These are phyloP conservation scores for Metacarcinus magister DNA, from an alignment of 2,888 invertebrate species.

Conservation along the genomic window DNA sequence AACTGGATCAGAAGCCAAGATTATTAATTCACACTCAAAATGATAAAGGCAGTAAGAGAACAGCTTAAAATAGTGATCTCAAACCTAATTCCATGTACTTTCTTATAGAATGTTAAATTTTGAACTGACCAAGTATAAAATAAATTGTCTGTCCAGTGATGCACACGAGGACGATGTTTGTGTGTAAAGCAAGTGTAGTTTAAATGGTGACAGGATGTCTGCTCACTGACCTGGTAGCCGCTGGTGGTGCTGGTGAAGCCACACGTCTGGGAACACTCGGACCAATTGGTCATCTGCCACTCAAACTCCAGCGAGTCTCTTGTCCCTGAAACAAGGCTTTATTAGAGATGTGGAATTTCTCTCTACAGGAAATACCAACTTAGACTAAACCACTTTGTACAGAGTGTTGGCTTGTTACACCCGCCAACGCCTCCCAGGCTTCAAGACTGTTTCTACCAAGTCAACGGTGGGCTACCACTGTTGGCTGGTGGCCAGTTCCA, in stretches of 20 bases:
- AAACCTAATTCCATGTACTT: too few species aligned
- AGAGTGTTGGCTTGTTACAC: neutral
- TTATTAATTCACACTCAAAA: neutral
- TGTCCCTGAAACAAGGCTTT: slow-evolving; percentile 83
- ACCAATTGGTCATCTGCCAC: slow-evolving; percentile 94
- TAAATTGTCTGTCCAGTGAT: too few species aligned
- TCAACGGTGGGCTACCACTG: too few species aligned
- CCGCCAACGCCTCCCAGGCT: neutral
- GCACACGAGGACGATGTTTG: too few species aligned
- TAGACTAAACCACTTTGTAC: neutral
- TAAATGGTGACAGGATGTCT: neutral
- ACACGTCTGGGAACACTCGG: slow-evolving; percentile 93
- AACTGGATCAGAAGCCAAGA: neutral
- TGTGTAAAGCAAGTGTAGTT: too few species aligned
- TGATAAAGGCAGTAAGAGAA: neutral
- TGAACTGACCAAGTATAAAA: too few species aligned
- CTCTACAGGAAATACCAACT: neutral
- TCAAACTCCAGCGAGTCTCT: slow-evolving; percentile 88
- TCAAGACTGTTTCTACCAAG: neutral
- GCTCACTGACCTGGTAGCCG: slow-evolving; percentile 78
- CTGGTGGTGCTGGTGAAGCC: slow-evolving; percentile 88
- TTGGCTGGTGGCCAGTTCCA: too few species aligned
- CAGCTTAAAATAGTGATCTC: too few species aligned
- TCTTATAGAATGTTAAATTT: too few species aligned
- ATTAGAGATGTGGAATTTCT: neutral